These are phyloP conservation scores for Pontoporia blainvillei DNA, from an alignment of 2,113 vertebrate species.

Conservation along the genomic window DNA sequence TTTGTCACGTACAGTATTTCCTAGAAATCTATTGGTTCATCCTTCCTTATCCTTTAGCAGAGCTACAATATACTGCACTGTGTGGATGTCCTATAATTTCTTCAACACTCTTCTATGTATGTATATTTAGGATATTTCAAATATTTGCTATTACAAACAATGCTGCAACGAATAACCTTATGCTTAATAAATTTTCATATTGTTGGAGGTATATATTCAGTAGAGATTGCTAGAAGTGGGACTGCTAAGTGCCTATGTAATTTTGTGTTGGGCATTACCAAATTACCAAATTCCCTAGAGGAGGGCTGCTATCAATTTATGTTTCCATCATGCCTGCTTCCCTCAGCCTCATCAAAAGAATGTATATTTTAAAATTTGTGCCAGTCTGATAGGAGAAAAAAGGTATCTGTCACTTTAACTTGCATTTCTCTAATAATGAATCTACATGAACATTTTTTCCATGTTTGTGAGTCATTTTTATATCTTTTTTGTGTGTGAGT, in stretches of 20 bases:
- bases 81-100: background rate
- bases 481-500: background rate
- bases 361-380: background rate
- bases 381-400: background rate
- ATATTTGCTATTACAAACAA: background rate
- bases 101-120: background rate
- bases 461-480: background rate
- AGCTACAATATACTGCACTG: background rate
- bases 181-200: background rate
- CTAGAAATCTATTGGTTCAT: background rate
- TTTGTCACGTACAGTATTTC: background rate
- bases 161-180: background rate
- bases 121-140: background rate
- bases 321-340: background rate
- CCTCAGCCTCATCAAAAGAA: background rate
- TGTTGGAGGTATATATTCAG: background rate
- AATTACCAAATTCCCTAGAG: background rate
- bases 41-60: background rate
- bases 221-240: background rate
- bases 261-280: background rate
- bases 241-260: background rate
- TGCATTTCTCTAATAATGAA: background rate
- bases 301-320: background rate
- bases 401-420: background rate
- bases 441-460: background rate